Conservation (phyloP, 2,113 vertebrate genomes). For the Poeciliopsis turrubarensis region DNA sequence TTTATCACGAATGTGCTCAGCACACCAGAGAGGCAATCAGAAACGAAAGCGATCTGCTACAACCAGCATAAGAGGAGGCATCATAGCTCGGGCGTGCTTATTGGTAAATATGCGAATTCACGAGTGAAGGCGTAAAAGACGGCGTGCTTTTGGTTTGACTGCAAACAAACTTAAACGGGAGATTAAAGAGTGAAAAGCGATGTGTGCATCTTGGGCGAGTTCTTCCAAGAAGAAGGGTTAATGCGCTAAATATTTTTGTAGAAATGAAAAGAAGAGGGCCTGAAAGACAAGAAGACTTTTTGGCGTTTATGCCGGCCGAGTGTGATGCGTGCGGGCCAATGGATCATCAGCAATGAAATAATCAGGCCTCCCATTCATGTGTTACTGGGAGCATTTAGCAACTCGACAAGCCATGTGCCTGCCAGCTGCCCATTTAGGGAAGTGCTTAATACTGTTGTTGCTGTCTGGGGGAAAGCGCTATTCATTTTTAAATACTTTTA, state of each 20-base stretch:
- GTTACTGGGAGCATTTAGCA: slow-evolving; percentile 52
- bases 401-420: slow-evolving; percentile 47
- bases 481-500: slow-evolving; percentile 62
- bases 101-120: slow-evolving; percentile 31
- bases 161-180: slow-evolving; percentile 1
- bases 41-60: slow-evolving; percentile 11
- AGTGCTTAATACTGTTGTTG: slow-evolving; percentile 56
- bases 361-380: slow-evolving; percentile 70
- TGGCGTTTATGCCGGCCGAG: slow-evolving; percentile 30
- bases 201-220: not conserved
- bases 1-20: slow-evolving; percentile 48
- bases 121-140: not conserved
- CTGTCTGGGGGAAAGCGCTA: slow-evolving; percentile 38
- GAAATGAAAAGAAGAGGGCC: not conserved
- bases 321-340: slow-evolving; percentile 40
- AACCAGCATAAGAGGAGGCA: slow-evolving; percentile 37
- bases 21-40: slow-evolving; percentile 50
- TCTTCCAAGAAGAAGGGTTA: not conserved
- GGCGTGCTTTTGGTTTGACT: slow-evolving; percentile 21
- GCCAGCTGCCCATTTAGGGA: slow-evolving; percentile 70
- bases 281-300: slow-evolving; percentile 13
- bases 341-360: slow-evolving; percentile 70
- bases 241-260: not conserved
- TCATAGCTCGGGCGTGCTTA: slow-evolving; percentile 44
- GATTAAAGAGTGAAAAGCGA: not conserved